A percentile compares a stretch with the other conserved stretches of the same genome.
phyloP scores from a whole-genome alignment of 2,888 invertebrate genomes.

The Periphyllus acericola region DNA sequence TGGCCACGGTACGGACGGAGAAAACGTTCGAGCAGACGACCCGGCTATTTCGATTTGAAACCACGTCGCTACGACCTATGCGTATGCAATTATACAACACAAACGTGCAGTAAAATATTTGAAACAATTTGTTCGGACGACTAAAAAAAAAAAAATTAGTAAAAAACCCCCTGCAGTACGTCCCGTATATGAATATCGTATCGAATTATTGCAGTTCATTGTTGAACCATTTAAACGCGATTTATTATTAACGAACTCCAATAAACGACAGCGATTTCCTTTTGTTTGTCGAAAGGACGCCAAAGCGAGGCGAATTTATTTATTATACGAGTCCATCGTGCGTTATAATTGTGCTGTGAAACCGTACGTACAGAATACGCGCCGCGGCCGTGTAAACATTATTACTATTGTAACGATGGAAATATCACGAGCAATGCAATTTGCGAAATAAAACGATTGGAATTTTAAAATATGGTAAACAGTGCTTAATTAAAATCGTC shows the following conservation, averaged over 20 bases:
- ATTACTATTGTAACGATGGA: background rate
- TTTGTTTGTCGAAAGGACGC: background rate
- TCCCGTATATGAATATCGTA: background rate
- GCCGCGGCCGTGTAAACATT: background rate
- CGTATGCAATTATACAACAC: background rate
- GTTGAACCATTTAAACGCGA: background rate
- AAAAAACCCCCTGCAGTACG: background rate
- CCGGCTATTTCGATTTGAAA: no score
- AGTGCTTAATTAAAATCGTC: constrained; percentile 1
- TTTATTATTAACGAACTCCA: background rate
- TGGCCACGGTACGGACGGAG: no score
- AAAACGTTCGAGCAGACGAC: no score
- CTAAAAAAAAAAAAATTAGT: no score
- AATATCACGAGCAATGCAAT: background rate
- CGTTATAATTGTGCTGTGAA: background rate
- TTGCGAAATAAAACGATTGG: background rate
- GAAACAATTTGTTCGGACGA: background rate
- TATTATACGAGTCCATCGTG: constrained; percentile 2
- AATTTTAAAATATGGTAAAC: constrained; percentile 32
- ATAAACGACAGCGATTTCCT: background rate
- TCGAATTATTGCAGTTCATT: background rate
- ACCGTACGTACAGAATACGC: background rate
- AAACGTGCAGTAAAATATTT: background rate
- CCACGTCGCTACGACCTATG: background rate
- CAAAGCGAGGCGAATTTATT: background rate